Evolutionary conservation across 2,888 invertebrate genomes (phyloP), one percentile per base, ranked within the genome.

Genomic region (Apotomis turbidana): DNA sequence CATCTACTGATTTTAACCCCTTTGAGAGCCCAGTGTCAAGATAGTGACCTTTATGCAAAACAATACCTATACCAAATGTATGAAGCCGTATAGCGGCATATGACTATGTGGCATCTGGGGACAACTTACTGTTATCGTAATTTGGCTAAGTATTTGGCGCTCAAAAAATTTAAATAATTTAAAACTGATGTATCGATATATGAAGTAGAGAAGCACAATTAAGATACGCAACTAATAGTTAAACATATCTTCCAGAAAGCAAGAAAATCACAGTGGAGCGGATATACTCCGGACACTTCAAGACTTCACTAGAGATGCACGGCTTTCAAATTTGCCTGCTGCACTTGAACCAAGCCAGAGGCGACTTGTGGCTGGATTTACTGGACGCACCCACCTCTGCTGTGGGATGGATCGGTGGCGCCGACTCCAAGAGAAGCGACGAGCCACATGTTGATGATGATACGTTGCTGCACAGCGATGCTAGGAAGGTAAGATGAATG

Each of bases 271-370:
- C 71, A 62, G 88, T 94, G 4, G 93, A 93, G 74, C 93, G 96
- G 49, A 88, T 95, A 52, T 94, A 94, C 84, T 90, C 94, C 74
- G 94, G 94, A 0, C 91, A 90, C 76, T 91, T 96, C 75, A 95
- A 97, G 89, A 96, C 97, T 0, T 97, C 97, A 0, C 85, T 97
- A 60, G 96, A 97, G 80, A 96, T 96, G 94, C 95, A 95, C 68
- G 97, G 97, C 6, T 93, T 97, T 78, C 96, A 97, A 76, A 92
- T 98, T 41, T 96, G 97, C 12, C 78, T 98, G 15, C 80, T 97
- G 9, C 94, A 95, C 76, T 81, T 95, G 9, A 89, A 87, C 10
- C 86, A 93, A 69, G 80, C 85, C 2, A 78, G 89, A 46, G 89
- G 91, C 27, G 86, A 87, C 3, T 75, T 89, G 0, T 94, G 96